Evolutionary conservation across 2,113 vertebrate genomes (phyloP), one percentile per base, ranked within the genome.

Genomic region (Budorcas taxicolor): DNA sequence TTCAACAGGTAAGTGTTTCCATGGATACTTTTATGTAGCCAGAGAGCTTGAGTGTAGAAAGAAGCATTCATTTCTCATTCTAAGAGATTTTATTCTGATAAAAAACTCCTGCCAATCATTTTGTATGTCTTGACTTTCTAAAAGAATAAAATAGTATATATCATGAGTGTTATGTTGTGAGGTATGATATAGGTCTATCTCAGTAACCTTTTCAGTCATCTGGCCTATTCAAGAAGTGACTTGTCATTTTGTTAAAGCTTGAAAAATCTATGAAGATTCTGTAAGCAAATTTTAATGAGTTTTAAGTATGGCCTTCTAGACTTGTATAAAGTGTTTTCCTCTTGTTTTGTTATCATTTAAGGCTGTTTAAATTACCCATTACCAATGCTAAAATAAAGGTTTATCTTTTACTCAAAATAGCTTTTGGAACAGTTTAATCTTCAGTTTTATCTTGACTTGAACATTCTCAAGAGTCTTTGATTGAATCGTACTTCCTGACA

Each of bases 11-110:
- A 71, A 96, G 85, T 67, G 99, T 99, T 99, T 89, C 99, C 99
- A 99, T 99, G 99, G 99, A 98, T 96, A 99, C 99, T 91, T 97
- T 98, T 94, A 98, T 98, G 94, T 87, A 93, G 95, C 89, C 90
- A 82, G 67, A 87, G 97, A 98, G 95, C 96, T 92, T 87, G 36
- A 91, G 90, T 93, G 95, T 96, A 67, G 96, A 97, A 87, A 95
- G 67, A 91, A 80, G 94, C 81, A 64, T 97, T 98, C 33, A 47
- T 91, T 98, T 98, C 93, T 85, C 94, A 78, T 95, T 97, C 95
- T 90, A 31, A 95, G 96, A 96, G 97, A 97, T 98, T 98, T 98
- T 98, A 82, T 97, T 98, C 98, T 97, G 96, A 90, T 96, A 96
- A 97, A 97, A 47, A 97, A 92, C 60, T 93, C 78, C 96, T 98